Percentiles rank a stretch among this genome's conserved stretches.
phyloP scores from a whole-genome alignment of 2,888 invertebrate genomes.

The Zeuzera pyrina region DNA sequence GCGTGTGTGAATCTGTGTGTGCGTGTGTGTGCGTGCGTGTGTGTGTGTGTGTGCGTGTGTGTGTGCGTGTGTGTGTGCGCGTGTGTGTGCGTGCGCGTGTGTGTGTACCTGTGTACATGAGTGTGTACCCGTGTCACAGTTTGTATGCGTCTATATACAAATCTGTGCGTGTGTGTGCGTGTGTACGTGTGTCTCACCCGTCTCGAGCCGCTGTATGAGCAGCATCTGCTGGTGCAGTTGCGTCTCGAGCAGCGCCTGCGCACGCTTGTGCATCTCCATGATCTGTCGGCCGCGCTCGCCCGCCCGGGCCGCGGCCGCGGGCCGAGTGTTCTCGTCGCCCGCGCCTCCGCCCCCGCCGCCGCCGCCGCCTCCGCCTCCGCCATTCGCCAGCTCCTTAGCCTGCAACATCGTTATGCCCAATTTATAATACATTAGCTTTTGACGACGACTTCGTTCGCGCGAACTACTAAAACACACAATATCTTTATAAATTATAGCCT shows the following conservation, averaged over 20 bases:
- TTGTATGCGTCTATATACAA: neutral
- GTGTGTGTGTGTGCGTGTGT: too few relatives aligned
- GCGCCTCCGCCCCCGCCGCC: conserved; percentile 29
- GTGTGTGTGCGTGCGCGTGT: too few relatives aligned
- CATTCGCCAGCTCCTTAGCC: conserved; percentile 25
- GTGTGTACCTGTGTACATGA: too few relatives aligned
- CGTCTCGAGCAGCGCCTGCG: conserved; percentile 89
- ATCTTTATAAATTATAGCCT: too few relatives aligned
- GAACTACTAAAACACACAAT: too few relatives aligned
- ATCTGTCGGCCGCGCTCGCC: conserved; percentile 78
- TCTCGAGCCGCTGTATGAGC: conserved; percentile 86
- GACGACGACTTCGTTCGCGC: too few relatives aligned
- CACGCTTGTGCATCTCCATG: conserved; percentile 86
- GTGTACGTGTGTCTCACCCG: conserved; percentile 50
- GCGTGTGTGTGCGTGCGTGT: too few relatives aligned
- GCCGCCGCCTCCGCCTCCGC: conserved; percentile 18
- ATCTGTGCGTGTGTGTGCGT: neutral
- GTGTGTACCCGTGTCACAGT: neutral
- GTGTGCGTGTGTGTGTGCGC: too few relatives aligned
- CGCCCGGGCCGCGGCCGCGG: conserved; percentile 3
- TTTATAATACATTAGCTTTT: too few relatives aligned
- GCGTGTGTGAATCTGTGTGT: too few relatives aligned
- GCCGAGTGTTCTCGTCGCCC: too few relatives aligned
- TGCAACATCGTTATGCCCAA: too few relatives aligned
- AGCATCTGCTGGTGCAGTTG: conserved; percentile 91